Base-by-base conservation (phyloP, 2,888 invertebrate species). In the Luperina nickerlii region DNA sequence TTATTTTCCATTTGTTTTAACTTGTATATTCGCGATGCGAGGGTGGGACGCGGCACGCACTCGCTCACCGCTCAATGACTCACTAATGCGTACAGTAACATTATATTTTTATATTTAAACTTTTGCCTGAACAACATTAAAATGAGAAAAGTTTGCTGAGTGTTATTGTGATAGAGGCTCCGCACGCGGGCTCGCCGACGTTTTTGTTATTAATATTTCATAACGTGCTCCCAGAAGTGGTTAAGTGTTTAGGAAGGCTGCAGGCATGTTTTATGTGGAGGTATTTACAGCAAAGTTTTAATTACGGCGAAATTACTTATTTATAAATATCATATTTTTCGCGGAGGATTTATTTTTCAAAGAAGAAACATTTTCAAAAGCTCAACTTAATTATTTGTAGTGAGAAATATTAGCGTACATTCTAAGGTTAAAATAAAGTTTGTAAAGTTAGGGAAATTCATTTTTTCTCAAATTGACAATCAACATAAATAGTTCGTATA, bases 91-190 rank as follows among this genome's bases (percentile, higher is more conserved):
- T 95, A 94, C 95, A 94, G 94, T 95, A 96, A 95, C 95, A 96
- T 96, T 95, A 95, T 96, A 96, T 96, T 96, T 96, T 96, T 96
- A 96, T 96, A 96, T 96, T 96, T 96, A 95, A 96, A 96, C 96
- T 96, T 96, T 95, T 93, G 94, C 95, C 93, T 92, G 93, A 95
- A 95, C 95, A 94, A 95, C 95, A 96, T 96, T 96, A 95, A 96
- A 96, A 96, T 96, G 96, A 96, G 96, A 95, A 96, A 96, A 96
- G 96, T 96, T 96, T 89, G 89, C 88, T 89, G 91, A 92, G 93
- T 93, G 93, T 94, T 95, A 94, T 94, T 93, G 93, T 94, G 93
- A 93, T 87, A 87, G 87, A 89, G 86, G 82, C 76, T 81, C 69
- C 9, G 71, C 81, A 79, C 78, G 85, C 82, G 85, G 84, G 68